Conservation (phyloP, 2,113 vertebrate species). For the Mungos mungo region DNA sequence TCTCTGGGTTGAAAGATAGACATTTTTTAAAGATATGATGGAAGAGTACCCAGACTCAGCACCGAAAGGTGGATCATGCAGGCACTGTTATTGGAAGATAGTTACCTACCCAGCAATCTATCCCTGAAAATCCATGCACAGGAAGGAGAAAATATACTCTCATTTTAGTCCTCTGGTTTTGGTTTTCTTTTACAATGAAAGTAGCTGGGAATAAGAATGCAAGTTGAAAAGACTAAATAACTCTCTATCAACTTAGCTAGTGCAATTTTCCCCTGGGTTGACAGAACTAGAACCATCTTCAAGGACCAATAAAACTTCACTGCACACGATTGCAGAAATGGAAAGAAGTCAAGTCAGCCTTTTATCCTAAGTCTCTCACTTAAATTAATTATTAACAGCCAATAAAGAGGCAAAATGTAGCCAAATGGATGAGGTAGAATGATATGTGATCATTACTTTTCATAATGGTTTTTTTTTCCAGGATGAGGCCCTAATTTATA, state of each 20-base stretch:
- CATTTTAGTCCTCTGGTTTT: neutral
- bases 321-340: neutral
- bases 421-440: constrained; percentile 3
- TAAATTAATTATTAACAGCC: constrained; percentile 77
- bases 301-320: constrained; percentile 32
- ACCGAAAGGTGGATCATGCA: neutral
- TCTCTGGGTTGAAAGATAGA: neutral
- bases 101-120: neutral
- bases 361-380: constrained; percentile 57
- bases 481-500: neutral
- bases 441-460: neutral
- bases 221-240: constrained; percentile 38
- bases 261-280: neutral
- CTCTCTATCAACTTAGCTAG: neutral
- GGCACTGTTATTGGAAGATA: neutral
- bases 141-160: neutral
- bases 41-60: neutral
- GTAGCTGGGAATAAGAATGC: neutral
- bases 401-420: constrained; percentile 64
- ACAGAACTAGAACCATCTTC: constrained; percentile 5
- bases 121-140: neutral
- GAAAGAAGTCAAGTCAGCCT: constrained; percentile 31
- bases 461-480: neutral
- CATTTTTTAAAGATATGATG: neutral
- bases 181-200: constrained; percentile 17